Evolutionary conservation across 2,797 vertebrate species (phyloP).

Genomic region (Anisognathus igniventris): DNA sequence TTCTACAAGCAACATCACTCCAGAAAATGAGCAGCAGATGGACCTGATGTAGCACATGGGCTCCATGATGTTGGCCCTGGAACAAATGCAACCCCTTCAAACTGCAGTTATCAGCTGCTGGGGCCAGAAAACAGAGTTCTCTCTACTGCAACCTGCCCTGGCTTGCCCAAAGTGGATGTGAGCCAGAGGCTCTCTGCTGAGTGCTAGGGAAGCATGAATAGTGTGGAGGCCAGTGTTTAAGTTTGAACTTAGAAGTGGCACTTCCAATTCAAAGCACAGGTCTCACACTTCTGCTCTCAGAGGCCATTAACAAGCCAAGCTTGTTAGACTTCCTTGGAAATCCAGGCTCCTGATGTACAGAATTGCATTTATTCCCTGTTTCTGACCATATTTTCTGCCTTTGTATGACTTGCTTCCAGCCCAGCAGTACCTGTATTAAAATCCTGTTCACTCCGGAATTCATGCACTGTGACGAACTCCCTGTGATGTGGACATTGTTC

Average conservation of each 20-base stretch:
- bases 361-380: neutral
- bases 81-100: neutral
- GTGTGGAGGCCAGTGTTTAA: neutral
- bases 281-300: neutral
- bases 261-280: neutral
- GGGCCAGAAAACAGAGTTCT: neutral
- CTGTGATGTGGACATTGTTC: neutral
- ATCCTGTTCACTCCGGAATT: neutral
- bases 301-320: neutral
- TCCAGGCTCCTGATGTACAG: neutral
- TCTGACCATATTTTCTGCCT: neutral
- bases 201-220: neutral
- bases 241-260: neutral
- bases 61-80: neutral
- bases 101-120: neutral
- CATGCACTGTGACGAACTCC: neutral
- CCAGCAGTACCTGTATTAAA: neutral
- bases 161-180: rapidly evolving
- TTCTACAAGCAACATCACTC: neutral
- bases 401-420: neutral
- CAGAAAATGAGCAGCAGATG: neutral
- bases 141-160: neutral
- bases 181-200: neutral
- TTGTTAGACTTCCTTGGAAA: neutral
- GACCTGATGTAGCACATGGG: neutral